These are phyloP conservation scores for Melieria omissa DNA, from an alignment of 2,888 invertebrate genomes.

Conservation along the genomic window DNA sequence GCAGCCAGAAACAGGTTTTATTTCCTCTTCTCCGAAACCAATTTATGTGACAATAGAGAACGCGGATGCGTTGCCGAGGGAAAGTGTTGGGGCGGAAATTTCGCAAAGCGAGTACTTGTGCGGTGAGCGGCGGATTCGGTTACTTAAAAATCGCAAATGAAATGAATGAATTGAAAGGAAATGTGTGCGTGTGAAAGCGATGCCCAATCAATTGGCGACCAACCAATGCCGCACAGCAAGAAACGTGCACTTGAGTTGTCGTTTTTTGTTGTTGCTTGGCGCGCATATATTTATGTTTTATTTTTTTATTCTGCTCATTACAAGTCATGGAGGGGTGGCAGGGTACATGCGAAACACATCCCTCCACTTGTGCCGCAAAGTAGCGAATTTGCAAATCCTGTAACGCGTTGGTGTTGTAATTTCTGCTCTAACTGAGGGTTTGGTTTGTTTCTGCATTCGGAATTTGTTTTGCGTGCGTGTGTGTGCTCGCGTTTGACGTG, in stretches of 20 bases:
- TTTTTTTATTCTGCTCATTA: too few relatives aligned
- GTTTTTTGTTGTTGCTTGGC: slow-evolving; percentile 13
- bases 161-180: slow-evolving; percentile 41
- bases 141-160: slow-evolving; percentile 27
- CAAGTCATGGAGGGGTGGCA: too few relatives aligned
- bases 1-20: too few relatives aligned
- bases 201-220: slow-evolving; percentile 46
- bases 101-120: slow-evolving; percentile 2
- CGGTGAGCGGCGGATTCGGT: slow-evolving; percentile 8
- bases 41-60: too few relatives aligned
- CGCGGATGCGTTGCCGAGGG: too few relatives aligned
- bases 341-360: neutral
- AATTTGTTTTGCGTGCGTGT: too few relatives aligned
- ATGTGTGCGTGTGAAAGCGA: slow-evolving; percentile 37
- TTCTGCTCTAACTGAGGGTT: neutral
- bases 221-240: slow-evolving; percentile 32
- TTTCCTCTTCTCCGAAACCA: too few relatives aligned
- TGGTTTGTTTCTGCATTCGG: neutral
- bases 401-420: neutral
- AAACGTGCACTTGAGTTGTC: slow-evolving; percentile 11
- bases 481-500: too few relatives aligned
- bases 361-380: neutral
- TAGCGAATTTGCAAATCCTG: neutral
- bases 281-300: neutral
- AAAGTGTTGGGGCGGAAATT: too few relatives aligned